These are phyloP conservation scores for Brachyrhaphis roseni DNA, from an alignment of 2,797 vertebrate genomes.

Conservation along the genomic window DNA sequence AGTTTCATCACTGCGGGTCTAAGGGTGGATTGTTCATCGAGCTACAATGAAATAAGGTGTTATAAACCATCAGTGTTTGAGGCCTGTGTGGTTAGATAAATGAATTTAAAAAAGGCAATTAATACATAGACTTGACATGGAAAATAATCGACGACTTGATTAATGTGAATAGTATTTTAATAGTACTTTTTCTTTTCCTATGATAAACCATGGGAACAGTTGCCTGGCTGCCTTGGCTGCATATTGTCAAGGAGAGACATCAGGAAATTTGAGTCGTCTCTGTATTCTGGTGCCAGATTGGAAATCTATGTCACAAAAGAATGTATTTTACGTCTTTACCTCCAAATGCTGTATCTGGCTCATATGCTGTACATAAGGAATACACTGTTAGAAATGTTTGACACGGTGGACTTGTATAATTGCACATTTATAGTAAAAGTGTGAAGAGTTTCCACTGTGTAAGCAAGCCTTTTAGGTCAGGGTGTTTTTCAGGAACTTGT, in stretches of 20 bases:
- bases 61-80: slow-evolving; percentile 29
- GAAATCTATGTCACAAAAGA: slow-evolving; percentile 11
- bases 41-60: slow-evolving; percentile 40
- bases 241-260: slow-evolving; percentile 20
- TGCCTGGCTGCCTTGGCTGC: neutral
- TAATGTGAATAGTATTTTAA: neutral
- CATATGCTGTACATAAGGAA: neutral
- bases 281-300: slow-evolving; percentile 48
- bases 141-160: slow-evolving; percentile 3
- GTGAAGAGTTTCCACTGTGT: neutral
- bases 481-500: slow-evolving; percentile 20
- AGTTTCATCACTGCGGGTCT: slow-evolving; percentile 64
- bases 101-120: slow-evolving; percentile 22
- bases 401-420: neutral
- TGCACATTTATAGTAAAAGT: neutral
- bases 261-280: slow-evolving; percentile 51
- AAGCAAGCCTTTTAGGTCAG: slow-evolving; percentile 13
- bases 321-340: neutral
- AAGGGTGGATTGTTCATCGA: slow-evolving; percentile 38
- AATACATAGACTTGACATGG: neutral
- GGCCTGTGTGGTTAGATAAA: slow-evolving; percentile 40
- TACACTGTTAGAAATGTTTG: neutral
- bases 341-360: no score
- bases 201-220: neutral
- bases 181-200: neutral